phyloP scores from a whole-genome alignment of 1,140 invertebrate genomes.

The Ostrea denselamellosa region DNA sequence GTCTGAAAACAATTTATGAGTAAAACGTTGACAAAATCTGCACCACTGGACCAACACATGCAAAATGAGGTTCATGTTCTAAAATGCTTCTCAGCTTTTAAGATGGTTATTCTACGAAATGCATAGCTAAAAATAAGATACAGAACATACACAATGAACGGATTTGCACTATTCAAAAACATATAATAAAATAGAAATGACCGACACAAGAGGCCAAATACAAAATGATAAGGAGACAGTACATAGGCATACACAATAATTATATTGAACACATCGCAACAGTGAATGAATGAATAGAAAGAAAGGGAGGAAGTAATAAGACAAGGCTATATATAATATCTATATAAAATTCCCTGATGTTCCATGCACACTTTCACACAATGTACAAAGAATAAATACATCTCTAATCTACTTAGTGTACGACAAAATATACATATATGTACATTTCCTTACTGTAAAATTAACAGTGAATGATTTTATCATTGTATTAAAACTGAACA shows the following conservation, averaged over 20 bases:
- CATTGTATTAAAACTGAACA: too few relatives aligned
- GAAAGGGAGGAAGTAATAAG: background rate
- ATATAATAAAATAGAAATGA: background rate
- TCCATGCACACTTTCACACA: background rate
- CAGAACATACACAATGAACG: background rate
- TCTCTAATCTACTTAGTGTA: background rate
- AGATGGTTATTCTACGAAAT: too few relatives aligned
- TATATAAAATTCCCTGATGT: constrained; percentile 11
- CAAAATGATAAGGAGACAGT: background rate
- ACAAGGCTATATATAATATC: constrained; percentile 20
- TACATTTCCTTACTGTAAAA: background rate
- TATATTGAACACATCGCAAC: background rate
- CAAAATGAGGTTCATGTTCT: too few relatives aligned
- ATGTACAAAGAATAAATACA: constrained; percentile 20
- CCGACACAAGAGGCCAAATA: background rate
- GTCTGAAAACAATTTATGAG: too few relatives aligned
- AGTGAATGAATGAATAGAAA: background rate
- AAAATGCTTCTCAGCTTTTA: too few relatives aligned
- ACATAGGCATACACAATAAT: background rate
- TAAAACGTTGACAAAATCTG: too few relatives aligned
- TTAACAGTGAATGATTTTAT: too few relatives aligned
- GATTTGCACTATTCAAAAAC: constrained; percentile 2
- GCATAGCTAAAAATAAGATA: background rate
- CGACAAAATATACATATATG: background rate
- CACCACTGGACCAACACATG: too few relatives aligned